Base-by-base conservation (phyloP, 2,888 invertebrate genomes). In the Papilio elwesi region DNA sequence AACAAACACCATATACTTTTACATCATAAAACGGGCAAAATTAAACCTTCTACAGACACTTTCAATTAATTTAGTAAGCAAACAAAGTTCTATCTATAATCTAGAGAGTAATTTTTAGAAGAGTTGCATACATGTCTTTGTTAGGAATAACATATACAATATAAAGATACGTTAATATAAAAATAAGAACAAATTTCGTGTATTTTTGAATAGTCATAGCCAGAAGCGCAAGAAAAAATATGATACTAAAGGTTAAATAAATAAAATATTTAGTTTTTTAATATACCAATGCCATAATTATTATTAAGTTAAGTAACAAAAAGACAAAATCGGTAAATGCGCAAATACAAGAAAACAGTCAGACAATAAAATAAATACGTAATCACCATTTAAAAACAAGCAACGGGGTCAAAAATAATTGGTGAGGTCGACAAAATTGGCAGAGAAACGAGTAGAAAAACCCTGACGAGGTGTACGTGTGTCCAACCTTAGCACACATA, bases 341-440 rank as follows among this genome's bases (percentile, higher is more conserved):
- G 26, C 43, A 16, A 69, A 51, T 43, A 43, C 48, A 15, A 63
- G 47, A 48, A 15, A 64, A 47, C 26, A 55, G 36, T 53, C 38
- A 36, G 64, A 64, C 16, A 49, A 16, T 16, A 71, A 38, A 47
- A 70, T 16, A 53, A 70, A 71, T 38, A 65, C 55, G 48, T 62
- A 67, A 59, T 59, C 59, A 47, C 13, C 16, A 62, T 67, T 66
- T 52, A 49, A 71, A 57, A 71, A 62, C 67, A 67, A 66, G 36
- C 71, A 62, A 52, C 67, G 52, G 65, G 65, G 71, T 71, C 71
- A 52, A 71, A 71, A 66, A 67, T 71, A 71, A 71, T 71, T 71
- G 71, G 71, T 52, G 43, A 71, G 62, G 67, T 71, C 71, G 52
- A 16, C 71, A 71, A 71, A 71, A 71, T 71, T 67, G 52, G 47